These are phyloP conservation scores for Zaprionus inermis DNA, from an alignment of 1,140 invertebrate species.

Conservation along the genomic window DNA sequence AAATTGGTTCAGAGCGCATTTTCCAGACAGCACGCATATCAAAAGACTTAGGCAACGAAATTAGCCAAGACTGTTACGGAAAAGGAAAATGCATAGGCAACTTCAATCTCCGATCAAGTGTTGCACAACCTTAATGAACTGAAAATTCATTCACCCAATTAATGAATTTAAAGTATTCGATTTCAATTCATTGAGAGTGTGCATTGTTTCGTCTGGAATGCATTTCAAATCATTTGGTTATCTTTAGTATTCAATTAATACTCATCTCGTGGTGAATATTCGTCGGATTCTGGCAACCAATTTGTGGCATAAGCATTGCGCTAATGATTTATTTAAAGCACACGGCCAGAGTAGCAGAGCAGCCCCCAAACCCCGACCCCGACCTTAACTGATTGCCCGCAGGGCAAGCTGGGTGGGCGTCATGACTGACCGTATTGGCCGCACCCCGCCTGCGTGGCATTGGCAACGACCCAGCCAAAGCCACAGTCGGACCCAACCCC, in stretches of 20 bases:
- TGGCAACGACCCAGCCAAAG: slow-evolving; percentile 69
- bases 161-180: not conserved
- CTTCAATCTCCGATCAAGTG: slow-evolving; percentile 12
- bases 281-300: slow-evolving; percentile 34
- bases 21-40: slow-evolving; percentile 31
- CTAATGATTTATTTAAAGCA: slow-evolving; percentile 81
- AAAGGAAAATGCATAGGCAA: slow-evolving; percentile 11
- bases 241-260: slow-evolving; percentile 14
- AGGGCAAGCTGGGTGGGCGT: slow-evolving; percentile 73
- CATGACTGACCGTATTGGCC: slow-evolving; percentile 40
- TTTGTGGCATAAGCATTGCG: slow-evolving; percentile 52
- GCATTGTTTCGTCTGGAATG: not conserved
- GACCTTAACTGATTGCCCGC: slow-evolving; percentile 67
- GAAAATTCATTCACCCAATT: slow-evolving; percentile 1
- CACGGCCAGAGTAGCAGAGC: slow-evolving; percentile 50
- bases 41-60: slow-evolving; percentile 36
- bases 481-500: slow-evolving; percentile 51
- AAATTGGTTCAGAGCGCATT: slow-evolving; percentile 39
- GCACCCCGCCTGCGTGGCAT: slow-evolving; percentile 69
- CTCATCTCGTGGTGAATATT: slow-evolving; percentile 11
- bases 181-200: not conserved
- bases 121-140: slow-evolving; percentile 13
- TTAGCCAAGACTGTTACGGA: not conserved
- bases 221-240: not conserved
- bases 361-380: slow-evolving; percentile 22